phyloP scores from a whole-genome alignment of 2,113 vertebrate species.

The Varanus komodoensis region DNA sequence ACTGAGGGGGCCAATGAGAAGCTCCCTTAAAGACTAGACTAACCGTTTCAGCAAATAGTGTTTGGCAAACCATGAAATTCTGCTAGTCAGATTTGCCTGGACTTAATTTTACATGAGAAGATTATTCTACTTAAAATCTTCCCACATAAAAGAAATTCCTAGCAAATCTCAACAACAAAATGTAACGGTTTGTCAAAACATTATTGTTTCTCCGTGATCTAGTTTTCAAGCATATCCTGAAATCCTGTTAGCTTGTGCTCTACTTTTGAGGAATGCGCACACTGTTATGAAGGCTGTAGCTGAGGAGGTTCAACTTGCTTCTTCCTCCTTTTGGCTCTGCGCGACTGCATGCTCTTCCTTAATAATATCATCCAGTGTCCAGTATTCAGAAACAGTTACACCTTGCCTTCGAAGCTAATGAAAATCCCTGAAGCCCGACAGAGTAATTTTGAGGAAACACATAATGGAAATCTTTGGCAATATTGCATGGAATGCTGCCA shows the following conservation, averaged over 20 bases:
- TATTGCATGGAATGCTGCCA: conserved; percentile 57
- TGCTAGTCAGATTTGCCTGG: too few relatives aligned
- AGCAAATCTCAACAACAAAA: conserved; percentile 14
- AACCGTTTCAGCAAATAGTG: too few relatives aligned
- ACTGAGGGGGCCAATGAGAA: background rate
- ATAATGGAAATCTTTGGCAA: background rate
- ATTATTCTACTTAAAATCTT: background rate
- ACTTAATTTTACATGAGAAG: too few relatives aligned
- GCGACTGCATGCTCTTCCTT: rapidly evolving
- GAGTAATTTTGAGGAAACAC: background rate
- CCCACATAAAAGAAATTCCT: background rate
- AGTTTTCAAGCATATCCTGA: background rate
- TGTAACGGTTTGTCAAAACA: background rate
- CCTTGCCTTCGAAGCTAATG: background rate
- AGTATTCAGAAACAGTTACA: background rate
- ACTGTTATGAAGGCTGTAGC: background rate
- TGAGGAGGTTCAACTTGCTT: background rate
- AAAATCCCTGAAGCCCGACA: conserved; percentile 1
- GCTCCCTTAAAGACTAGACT: background rate
- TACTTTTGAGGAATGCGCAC: background rate
- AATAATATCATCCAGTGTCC: background rate
- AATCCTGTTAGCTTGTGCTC: background rate
- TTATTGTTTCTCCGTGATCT: background rate
- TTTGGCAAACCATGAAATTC: too few relatives aligned
- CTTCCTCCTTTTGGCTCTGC: background rate